These are phyloP conservation scores for Candidula unifasciata DNA, from an alignment of 2,888 invertebrate genomes.

Conservation along the genomic window DNA sequence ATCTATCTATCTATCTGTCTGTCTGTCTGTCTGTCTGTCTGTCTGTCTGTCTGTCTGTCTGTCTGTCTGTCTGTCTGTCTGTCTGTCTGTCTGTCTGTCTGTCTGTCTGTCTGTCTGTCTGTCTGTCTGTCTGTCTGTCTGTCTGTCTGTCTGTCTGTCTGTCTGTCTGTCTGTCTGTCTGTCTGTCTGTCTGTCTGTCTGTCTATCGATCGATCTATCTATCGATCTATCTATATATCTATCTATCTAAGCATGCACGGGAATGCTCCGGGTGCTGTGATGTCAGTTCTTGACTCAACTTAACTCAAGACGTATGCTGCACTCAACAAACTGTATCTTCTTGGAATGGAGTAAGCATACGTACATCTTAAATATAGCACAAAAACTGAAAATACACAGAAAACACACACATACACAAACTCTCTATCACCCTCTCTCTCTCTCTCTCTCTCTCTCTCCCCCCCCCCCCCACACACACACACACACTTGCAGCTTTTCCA, in stretches of 20 bases:
- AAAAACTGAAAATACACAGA: too few species aligned
- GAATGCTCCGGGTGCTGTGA: too few species aligned
- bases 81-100: slow-evolving; percentile 8
- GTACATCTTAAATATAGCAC: too few species aligned
- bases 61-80: slow-evolving; percentile 8
- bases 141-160: slow-evolving; percentile 8
- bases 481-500: background rate
- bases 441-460: background rate
- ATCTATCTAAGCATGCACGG: too few species aligned
- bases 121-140: background rate
- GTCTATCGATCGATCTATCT: background rate
- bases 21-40: slow-evolving; percentile 8
- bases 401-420: background rate
- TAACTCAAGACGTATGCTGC: too few species aligned
- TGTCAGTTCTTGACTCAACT: too few species aligned
- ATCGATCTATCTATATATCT: background rate
- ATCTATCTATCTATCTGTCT: background rate
- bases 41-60: slow-evolving; percentile 8
- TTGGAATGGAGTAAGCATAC: too few species aligned
- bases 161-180: slow-evolving; percentile 8
- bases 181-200: slow-evolving; percentile 8
- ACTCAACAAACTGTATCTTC: too few species aligned
- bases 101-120: background rate
- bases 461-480: background rate
- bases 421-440: background rate